Percentiles rank a stretch among this genome's conserved stretches.
These are phyloP conservation scores for Corythaeola cristata DNA, from an alignment of 2,113 vertebrate species.

Conservation along the genomic window DNA sequence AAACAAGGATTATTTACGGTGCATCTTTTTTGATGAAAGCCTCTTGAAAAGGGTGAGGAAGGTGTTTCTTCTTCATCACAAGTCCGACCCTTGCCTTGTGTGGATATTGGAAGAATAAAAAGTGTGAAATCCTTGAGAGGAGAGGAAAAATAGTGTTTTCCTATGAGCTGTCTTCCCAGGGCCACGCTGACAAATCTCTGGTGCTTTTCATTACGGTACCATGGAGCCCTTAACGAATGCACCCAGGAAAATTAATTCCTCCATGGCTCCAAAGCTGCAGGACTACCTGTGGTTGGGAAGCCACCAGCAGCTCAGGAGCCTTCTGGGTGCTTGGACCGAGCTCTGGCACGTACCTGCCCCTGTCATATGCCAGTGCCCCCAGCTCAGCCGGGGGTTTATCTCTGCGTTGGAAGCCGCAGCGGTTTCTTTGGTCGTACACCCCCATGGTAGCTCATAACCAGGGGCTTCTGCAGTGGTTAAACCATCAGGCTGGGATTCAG, in stretches of 20 bases:
- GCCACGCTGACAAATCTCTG: constrained; percentile 23
- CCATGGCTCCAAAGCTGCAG: constrained; percentile 1
- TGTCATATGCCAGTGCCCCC: background rate
- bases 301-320: constrained; percentile 9
- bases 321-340: background rate
- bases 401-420: background rate
- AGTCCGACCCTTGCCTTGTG: background rate
- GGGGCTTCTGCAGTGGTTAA: background rate
- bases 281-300: background rate
- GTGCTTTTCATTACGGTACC: constrained; percentile 2
- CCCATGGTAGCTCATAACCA: background rate
- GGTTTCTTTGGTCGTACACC: background rate
- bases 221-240: background rate
- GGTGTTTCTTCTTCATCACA: background rate
- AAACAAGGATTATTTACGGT: constrained; percentile 29
- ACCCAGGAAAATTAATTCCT: background rate
- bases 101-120: background rate
- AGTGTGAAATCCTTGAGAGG: background rate
- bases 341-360: background rate
- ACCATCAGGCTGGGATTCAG: background rate
- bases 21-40: background rate
- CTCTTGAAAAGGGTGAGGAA: background rate
- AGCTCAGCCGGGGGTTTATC: background rate
- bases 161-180: background rate
- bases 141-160: constrained; percentile 38